These are phyloP conservation scores for Athrips mouffetella DNA, from an alignment of 2,888 invertebrate species.

Conservation along the genomic window DNA sequence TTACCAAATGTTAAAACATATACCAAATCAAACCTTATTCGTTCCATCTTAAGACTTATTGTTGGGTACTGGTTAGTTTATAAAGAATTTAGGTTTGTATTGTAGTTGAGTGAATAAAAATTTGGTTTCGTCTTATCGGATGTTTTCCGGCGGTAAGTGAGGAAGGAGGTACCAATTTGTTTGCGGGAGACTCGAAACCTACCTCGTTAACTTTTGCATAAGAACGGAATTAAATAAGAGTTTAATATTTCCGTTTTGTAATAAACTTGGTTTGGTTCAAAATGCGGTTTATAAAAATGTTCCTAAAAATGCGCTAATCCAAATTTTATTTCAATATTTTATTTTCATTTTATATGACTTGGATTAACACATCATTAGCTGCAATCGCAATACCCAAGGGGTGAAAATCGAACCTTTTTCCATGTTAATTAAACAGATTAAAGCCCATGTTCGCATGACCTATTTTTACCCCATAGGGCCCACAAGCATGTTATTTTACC, in stretches of 20 bases:
- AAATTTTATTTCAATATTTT: too few species aligned
- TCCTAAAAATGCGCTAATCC: constrained; percentile 23
- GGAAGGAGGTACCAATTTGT: constrained; percentile 25
- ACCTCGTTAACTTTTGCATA: constrained; percentile 37
- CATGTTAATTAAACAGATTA: constrained; percentile 75
- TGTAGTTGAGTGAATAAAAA: constrained; percentile 10
- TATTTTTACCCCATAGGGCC: constrained; percentile 55
- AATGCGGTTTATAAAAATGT: not conserved
- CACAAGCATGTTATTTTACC: constrained; percentile 46
- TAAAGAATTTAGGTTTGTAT: too few species aligned
- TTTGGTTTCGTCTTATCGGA: constrained; percentile 7
- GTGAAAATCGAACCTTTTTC: constrained; percentile 66
- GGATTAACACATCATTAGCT: constrained; percentile 70
- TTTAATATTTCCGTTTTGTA: too few species aligned
- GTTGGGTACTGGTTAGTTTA: too few species aligned
- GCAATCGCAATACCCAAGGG: constrained; percentile 37
- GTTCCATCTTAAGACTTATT: not conserved
- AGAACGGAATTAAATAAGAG: too few species aligned
- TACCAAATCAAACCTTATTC: not conserved
- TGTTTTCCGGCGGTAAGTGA: constrained; percentile 39
- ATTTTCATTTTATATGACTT: constrained; percentile 28
- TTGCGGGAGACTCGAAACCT: constrained; percentile 42
- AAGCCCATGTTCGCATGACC: constrained; percentile 62
- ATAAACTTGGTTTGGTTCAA: not conserved
- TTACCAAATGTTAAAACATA: constrained; percentile 25